Base-by-base conservation (phyloP, 2,888 invertebrate genomes). In the Hemithea aestivaria region DNA sequence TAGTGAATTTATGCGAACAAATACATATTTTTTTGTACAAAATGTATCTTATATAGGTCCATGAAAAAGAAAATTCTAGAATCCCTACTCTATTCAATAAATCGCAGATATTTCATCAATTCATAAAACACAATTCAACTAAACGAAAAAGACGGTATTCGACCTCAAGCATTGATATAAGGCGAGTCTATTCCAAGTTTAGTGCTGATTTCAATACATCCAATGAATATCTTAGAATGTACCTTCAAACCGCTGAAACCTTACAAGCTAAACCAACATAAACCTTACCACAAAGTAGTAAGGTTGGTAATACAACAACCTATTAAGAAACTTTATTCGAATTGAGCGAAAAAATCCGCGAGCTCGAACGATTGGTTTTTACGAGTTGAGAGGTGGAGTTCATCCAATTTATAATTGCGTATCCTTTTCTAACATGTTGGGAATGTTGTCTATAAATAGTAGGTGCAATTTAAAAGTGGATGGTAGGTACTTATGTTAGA, bases 181-280 rank as follows among this genome's bases (percentile, higher is more conserved):
- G 57, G 51, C 49, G 48, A 50, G 50, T 48, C 52, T 45, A 45
- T 53, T 49, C 53, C 55, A 55, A 51, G 58, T 64, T 58, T 53
- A 54, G 52, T 46, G 52, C 41, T 53, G 56, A 63, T 65, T 66
- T 59, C 61, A 63, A 63, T 62, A 63, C 59, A 62, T 66, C 54
- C 66, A 62, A 66, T 68, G 67, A 66, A 69, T 69, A 66, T 53
- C 56, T 65, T 61, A 65, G 53, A 60, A 66, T 48, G 40, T 44
- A 49, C 47, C 48, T 45, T 43, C 35, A 10, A 35, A 35, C 40
- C 21, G 8, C 26, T 33, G 10, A 20, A 27, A 29, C 43, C 40
- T 24, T 23, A 8, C 22, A 5, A 30, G 36, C 41, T 22, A 35
- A 27, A 9, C 30, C 7, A 35, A 26, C 39, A 44, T 36, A 7